Evolutionary conservation across 1,140 invertebrate genomes (phyloP), one percentile per base, ranked within the genome.

Genomic region (Himalopsyche phryganea): DNA sequence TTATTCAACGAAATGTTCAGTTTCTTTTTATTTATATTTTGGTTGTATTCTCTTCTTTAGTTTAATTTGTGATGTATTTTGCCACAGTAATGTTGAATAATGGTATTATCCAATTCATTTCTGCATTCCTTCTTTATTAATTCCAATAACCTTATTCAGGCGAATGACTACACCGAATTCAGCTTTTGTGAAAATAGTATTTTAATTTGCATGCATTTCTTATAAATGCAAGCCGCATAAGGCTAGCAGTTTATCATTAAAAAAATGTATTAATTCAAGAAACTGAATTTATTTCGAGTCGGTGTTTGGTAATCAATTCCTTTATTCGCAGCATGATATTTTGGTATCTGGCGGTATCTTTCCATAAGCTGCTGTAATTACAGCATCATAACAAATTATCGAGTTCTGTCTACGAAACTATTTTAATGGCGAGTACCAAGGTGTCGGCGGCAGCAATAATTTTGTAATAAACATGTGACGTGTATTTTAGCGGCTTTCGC

Each of bases 11-110:
- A 42, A 35, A 45, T 15, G 11, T 58, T 45, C 40, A 46, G 33
- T 50, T 58, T 51, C 20, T 51, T 50, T 11, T 1, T 51, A 28
- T 44, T 10, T 45, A 20, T 40, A 23, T 6, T 2, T 28, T 14
- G 20, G 2, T 3, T 13, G 18, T 13, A 13, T 20, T 20, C 32
- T 23, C 11, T 47, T 20, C 13, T 7, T 13, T 7, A 2, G 20
- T 14, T 9, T 47, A 13, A 28, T 11, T 6, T n/a, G 7, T 14
- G 11, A 18, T 3, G 6, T 15, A 14, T 9, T 44, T 13, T 18
- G 17, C 20, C 28, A 13, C 7, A 20, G 19, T 28, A 23, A 9
- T 14, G 19, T 47, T 23, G 18, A 28, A 28, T 28, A 28, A n/a
- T 23, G 15, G 20, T 28, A 15, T n/a, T 15, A 23, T 49, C 7